Conservation (phyloP, 2,888 invertebrate genomes). For the Tiliacea citrago region DNA sequence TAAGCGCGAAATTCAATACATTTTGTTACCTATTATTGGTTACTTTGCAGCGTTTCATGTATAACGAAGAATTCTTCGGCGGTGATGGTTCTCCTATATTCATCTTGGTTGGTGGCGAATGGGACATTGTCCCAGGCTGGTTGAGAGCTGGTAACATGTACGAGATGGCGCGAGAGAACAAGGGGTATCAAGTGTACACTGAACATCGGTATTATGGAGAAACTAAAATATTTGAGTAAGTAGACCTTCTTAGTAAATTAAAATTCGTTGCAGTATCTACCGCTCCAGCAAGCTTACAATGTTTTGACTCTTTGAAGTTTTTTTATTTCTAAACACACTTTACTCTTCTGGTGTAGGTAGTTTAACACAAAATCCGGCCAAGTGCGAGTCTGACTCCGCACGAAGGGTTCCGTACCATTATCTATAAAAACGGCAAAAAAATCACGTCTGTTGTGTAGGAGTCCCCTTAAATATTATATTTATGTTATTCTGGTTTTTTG, state of each 20-base stretch:
- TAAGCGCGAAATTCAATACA: neutral
- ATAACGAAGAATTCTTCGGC: constrained; percentile 89
- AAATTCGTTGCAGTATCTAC: neutral
- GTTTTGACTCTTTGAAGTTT: neutral
- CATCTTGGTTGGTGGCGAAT: constrained; percentile 94
- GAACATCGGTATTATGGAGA: constrained; percentile 96
- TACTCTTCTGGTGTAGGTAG: neutral
- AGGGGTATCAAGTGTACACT: constrained; percentile 93
- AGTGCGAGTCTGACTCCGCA: no score
- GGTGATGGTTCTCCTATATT: constrained; percentile 91
- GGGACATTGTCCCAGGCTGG: constrained; percentile 91
- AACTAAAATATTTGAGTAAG: constrained; percentile 93
- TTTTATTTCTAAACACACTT: neutral
- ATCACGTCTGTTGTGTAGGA: no score
- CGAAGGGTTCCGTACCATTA: no score
- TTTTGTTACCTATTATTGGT: no score
- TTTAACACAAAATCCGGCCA: neutral
- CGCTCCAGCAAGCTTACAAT: neutral
- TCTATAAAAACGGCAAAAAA: no score
- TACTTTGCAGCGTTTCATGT: constrained; percentile 87
- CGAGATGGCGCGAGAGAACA: constrained; percentile 92
- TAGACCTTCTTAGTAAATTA: neutral
- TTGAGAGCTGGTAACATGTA: constrained; percentile 92
- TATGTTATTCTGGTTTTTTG: no score
- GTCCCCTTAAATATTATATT: no score